phyloP scores from a whole-genome alignment of 2,797 vertebrate species.

The Poecilia gillii region DNA sequence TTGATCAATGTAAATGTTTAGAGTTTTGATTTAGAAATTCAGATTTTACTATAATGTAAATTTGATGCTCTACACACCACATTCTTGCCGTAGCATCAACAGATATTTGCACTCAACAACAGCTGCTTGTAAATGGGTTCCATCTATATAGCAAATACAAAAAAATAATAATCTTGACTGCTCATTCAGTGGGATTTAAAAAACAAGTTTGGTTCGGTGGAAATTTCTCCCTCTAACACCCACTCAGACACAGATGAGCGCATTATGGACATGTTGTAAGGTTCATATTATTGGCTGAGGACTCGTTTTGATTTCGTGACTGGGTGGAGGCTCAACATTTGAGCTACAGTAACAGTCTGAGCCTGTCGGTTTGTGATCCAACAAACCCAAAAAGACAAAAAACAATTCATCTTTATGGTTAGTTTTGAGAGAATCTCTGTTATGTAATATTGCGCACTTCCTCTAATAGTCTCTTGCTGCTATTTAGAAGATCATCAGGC shows the following conservation, averaged over 20 bases:
- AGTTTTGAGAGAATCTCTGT: not conserved
- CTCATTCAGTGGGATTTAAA: not conserved
- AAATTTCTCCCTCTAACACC: not conserved
- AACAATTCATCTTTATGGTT: not conserved
- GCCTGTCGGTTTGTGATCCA: not conserved
- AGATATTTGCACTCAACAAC: not conserved
- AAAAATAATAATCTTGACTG: not conserved
- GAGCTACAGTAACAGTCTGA: not conserved
- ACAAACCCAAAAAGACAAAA: not conserved
- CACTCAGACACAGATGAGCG: constrained; percentile 1
- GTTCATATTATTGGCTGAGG: not conserved
- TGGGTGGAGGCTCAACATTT: not conserved
- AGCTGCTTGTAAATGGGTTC: not conserved
- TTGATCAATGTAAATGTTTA: not conserved
- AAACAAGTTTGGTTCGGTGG: not conserved
- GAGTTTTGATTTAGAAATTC: not conserved
- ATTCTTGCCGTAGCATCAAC: not conserved
- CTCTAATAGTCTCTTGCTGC: not conserved
- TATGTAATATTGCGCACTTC: not conserved
- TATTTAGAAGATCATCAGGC: not conserved
- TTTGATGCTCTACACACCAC: not conserved
- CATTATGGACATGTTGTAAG: not conserved
- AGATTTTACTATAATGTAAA: not conserved
- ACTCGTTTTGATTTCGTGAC: not conserved
- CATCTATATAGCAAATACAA: not conserved